A percentile compares a stretch with the other conserved stretches of the same genome.
These are phyloP conservation scores for Sycobia sp. DNA, from an alignment of 1,140 invertebrate genomes.

Conservation along the genomic window DNA sequence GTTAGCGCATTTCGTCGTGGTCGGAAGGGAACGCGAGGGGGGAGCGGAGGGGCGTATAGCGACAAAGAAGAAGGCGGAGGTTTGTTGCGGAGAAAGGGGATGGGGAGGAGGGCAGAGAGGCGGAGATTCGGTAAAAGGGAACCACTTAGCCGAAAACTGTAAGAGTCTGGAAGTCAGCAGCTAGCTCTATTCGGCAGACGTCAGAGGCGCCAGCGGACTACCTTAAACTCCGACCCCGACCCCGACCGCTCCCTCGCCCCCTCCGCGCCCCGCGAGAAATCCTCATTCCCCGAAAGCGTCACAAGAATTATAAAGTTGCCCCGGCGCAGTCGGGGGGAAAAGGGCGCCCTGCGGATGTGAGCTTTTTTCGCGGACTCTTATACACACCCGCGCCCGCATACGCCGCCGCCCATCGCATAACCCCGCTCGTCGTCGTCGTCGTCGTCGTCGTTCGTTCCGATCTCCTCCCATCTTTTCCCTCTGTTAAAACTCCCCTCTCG, in stretches of 20 bases:
- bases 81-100: too few relatives aligned
- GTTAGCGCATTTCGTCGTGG: background rate
- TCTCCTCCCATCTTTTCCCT: conserved; percentile 28
- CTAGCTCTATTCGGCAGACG: conserved; percentile 39
- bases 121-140: conserved; percentile 32
- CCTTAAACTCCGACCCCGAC: conserved; percentile 42
- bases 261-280: conserved; percentile 3
- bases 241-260: too few relatives aligned
- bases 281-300: conserved; percentile 38
- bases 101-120: too few relatives aligned
- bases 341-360: conserved; percentile 2
- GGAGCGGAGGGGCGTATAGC: background rate
- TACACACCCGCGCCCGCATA: too few relatives aligned
- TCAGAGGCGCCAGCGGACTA: conserved; percentile 45
- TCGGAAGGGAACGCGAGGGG: background rate
- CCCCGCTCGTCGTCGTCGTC: too few relatives aligned
- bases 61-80: too few relatives aligned
- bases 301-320: conserved; percentile 48
- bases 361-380: too few relatives aligned
- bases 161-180: conserved; percentile 35
- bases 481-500: conserved; percentile 14
- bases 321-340: conserved; percentile 11
- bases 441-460: too few relatives aligned
- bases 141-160: conserved; percentile 35
- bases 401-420: too few relatives aligned